These are phyloP conservation scores for Drosophila multiciliata DNA, from an alignment of 2,888 invertebrate genomes.

Conservation along the genomic window DNA sequence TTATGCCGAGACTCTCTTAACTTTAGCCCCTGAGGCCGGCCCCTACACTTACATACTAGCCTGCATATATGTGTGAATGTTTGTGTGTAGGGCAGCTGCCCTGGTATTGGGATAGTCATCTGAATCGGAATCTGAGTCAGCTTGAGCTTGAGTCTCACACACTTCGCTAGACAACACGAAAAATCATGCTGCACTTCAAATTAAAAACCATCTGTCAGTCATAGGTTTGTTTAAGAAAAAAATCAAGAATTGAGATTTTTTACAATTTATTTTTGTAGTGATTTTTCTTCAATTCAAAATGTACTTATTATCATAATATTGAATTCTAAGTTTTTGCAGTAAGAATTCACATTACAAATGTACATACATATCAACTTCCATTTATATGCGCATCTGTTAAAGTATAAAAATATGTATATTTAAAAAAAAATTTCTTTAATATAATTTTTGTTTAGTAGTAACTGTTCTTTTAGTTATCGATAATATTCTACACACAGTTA, in stretches of 20 bases:
- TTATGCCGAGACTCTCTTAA: constrained; percentile 45
- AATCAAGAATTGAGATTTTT: background rate
- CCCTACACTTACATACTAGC: background rate
- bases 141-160: constrained; percentile 30
- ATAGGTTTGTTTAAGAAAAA: constrained; percentile 1
- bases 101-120: constrained; percentile 61
- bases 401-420: background rate
- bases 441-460: background rate
- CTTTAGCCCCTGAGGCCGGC: constrained; percentile 21
- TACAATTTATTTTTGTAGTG: no score
- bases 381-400: background rate
- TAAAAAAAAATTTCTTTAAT: background rate
- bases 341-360: background rate
- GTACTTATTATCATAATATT: constrained; percentile 1
- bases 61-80: background rate
- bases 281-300: background rate
- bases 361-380: background rate
- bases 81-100: constrained; percentile 45
- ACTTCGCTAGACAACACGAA: constrained; percentile 38
- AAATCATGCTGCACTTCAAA: constrained; percentile 35
- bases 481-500: background rate
- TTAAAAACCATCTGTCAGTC: constrained; percentile 30
- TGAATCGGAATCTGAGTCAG: constrained; percentile 55
- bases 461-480: background rate
- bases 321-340: background rate